Conservation (phyloP, 2,797 vertebrate species). For the Buphagus erythrorhynchus region DNA sequence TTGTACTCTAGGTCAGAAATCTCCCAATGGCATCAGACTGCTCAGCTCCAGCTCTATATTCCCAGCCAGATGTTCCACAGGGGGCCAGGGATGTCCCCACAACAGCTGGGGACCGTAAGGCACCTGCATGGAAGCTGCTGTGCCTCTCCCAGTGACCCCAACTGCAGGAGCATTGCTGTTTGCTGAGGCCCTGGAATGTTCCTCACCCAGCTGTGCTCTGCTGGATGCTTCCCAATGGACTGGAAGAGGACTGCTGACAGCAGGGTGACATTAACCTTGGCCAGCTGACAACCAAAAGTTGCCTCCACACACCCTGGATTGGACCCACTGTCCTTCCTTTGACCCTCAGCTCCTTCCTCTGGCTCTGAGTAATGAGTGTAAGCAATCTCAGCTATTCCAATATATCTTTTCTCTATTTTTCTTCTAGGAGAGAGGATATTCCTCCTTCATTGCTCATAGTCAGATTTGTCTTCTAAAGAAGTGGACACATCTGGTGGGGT, state of each 20-base stretch:
- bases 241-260: neutral
- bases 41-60: neutral
- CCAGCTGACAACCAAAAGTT: neutral
- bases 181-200: neutral
- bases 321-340: neutral
- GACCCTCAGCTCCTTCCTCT: slow-evolving; percentile 20
- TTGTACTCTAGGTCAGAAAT: neutral
- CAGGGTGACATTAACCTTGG: neutral
- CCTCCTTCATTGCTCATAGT: neutral
- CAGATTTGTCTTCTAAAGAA: neutral
- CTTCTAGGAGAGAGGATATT: neutral
- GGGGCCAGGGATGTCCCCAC: neutral
- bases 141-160: neutral
- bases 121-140: neutral
- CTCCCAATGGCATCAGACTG: fast-evolving
- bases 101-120: fast-evolving
- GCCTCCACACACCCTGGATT: neutral
- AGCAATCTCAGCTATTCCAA: neutral
- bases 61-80: neutral
- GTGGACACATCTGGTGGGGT: neutral
- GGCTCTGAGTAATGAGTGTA: neutral
- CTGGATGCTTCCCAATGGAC: neutral
- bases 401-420: neutral
- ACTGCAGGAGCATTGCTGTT: neutral
- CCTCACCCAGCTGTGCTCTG: neutral